phyloP scores from a whole-genome alignment of 2,113 vertebrate genomes.

The Andinoacara biseriatus region DNA sequence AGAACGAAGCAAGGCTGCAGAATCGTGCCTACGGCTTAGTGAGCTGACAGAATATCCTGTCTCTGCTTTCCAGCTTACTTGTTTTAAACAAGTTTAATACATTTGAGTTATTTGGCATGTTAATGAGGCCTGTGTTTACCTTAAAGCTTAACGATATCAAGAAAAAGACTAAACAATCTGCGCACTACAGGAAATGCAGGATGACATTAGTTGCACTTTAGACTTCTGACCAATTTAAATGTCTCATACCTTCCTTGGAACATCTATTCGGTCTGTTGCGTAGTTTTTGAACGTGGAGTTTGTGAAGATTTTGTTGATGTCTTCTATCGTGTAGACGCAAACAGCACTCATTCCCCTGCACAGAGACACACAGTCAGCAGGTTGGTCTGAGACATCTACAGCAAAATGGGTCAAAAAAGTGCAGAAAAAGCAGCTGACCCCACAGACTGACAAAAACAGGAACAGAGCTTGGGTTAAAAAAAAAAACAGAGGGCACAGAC shows the following conservation, averaged over 20 bases:
- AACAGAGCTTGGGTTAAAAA: neutral
- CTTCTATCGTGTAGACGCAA: constrained; percentile 68
- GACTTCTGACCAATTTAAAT: neutral
- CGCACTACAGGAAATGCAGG: neutral
- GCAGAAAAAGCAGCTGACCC: neutral
- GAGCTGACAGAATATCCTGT: neutral
- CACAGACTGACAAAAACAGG: neutral
- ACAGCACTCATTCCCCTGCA: constrained; percentile 76
- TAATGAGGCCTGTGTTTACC: neutral
- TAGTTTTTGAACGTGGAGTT: constrained; percentile 45
- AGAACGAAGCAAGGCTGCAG: too few relatives aligned
- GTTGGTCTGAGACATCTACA: neutral
- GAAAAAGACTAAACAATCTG: neutral
- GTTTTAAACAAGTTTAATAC: accelerated
- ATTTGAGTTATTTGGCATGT: neutral
- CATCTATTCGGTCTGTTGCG: accelerated
- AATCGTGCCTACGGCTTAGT: too few relatives aligned
- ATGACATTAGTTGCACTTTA: neutral
- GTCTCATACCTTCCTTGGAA: constrained; percentile 57
- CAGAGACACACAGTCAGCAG: constrained; percentile 22
- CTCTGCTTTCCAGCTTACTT: neutral
- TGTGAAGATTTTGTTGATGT: constrained; percentile 61
- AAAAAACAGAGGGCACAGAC: neutral
- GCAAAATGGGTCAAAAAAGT: neutral
- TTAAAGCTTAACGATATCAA: neutral